phyloP scores from a whole-genome alignment of 2,797 vertebrate genomes.

The Melanotaenia maccullochi region DNA sequence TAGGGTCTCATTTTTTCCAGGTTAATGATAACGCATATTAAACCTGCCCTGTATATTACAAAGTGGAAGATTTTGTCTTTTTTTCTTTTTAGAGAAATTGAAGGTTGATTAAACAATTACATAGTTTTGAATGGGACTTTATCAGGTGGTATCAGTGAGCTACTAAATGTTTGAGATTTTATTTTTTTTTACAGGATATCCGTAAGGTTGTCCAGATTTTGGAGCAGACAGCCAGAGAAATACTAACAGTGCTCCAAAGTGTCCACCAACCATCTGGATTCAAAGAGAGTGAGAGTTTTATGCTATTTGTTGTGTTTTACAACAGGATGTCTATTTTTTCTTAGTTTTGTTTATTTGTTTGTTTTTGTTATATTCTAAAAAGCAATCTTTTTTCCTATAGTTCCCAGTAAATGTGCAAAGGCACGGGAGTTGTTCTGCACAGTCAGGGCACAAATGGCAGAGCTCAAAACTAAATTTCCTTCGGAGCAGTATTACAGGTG shows the following conservation, averaged over 20 bases:
- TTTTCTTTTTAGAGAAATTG: too few species aligned
- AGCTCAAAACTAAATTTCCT: slow-evolving; percentile 95
- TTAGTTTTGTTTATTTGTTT: too few species aligned
- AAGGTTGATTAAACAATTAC: too few species aligned
- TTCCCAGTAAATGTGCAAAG: slow-evolving; percentile 92
- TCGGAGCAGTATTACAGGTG: slow-evolving; percentile 97
- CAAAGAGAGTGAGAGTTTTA: slow-evolving; percentile 91
- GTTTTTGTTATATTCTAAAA: not conserved
- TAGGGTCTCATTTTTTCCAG: not conserved
- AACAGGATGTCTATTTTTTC: not conserved
- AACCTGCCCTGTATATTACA: not conserved
- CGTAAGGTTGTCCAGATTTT: slow-evolving; percentile 93
- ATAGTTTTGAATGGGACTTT: too few species aligned
- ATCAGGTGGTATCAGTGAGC: not conserved
- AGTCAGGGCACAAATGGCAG: slow-evolving; percentile 88
- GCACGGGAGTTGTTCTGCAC: slow-evolving; percentile 91
- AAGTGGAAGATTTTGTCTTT: not conserved
- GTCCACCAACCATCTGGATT: slow-evolving; percentile 95
- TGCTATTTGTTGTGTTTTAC: not conserved
- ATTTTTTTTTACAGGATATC: slow-evolving; percentile 86
- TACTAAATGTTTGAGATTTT: not conserved
- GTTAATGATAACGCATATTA: not conserved
- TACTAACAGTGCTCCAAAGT: slow-evolving; percentile 93
- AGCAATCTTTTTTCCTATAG: slow-evolving; percentile 68
- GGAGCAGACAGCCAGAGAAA: slow-evolving; percentile 96